These are phyloP conservation scores for Pardosa pseudoannulata DNA, from an alignment of 2,888 invertebrate species.

Conservation along the genomic window DNA sequence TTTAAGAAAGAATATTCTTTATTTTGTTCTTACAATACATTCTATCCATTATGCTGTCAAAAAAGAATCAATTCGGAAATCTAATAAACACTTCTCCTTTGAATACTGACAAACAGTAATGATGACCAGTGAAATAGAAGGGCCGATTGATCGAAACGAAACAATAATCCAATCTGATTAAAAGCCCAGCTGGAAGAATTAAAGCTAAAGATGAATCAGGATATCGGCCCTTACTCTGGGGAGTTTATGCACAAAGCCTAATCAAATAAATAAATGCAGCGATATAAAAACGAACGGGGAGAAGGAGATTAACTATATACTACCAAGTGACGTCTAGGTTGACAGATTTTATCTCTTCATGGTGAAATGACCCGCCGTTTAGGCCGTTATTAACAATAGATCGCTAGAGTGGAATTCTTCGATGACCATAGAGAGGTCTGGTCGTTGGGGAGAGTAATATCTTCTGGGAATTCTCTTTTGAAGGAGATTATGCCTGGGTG, in stretches of 20 bases:
- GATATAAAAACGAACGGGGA: conserved; percentile 34
- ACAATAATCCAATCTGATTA: conserved; percentile 59
- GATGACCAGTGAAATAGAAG: background rate
- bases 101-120: background rate
- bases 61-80: too few relatives aligned
- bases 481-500: background rate
- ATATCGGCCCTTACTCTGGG: conserved; percentile 33
- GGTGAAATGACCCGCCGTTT: conserved; percentile 35
- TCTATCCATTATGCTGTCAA: too few relatives aligned
- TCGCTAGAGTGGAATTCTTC: background rate
- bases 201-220: conserved; percentile 48
- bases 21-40: too few relatives aligned
- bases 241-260: conserved; percentile 32
- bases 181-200: conserved; percentile 55
- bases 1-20: too few relatives aligned
- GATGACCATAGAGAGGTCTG: background rate
- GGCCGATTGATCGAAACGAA: conserved; percentile 27
- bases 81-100: too few relatives aligned
- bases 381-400: conserved; percentile 55
- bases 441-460: background rate
- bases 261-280: conserved; percentile 68
- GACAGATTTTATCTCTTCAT: conserved; percentile 61
- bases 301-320: conserved; percentile 42
- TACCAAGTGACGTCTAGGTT: conserved; percentile 28
- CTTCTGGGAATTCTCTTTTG: conserved; percentile 9